Percentiles rank a stretch among this genome's conserved stretches.
Evolutionary conservation across 2,888 invertebrate genomes (phyloP).

Genomic region (Stramonita haemastoma): DNA sequence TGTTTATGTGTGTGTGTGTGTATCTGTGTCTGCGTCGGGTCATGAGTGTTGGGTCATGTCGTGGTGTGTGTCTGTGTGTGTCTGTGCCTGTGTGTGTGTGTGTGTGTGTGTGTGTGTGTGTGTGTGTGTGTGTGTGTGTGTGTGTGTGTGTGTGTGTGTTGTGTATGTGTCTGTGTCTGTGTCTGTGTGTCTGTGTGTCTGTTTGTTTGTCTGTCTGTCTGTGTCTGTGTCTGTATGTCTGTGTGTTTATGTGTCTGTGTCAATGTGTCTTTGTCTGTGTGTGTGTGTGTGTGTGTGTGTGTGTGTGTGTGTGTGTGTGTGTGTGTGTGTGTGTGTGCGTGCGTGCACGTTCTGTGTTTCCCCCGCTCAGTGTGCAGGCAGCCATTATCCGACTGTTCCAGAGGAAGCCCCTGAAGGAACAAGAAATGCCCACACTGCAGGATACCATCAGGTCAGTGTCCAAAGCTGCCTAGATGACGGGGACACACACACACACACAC

Average conservation of each 20-base stretch:
- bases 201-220: background rate
- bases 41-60: too few relatives aligned
- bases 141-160: background rate
- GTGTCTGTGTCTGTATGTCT: background rate
- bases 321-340: background rate
- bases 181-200: background rate
- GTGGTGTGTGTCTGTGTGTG: background rate
- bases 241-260: background rate
- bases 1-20: background rate
- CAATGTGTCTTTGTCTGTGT: background rate
- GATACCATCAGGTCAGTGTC: constrained; percentile 62
- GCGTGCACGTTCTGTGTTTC: background rate
- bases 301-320: background rate
- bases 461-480: too few relatives aligned
- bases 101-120: background rate
- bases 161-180: background rate
- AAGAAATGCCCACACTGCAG: constrained; percentile 63
- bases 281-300: background rate
- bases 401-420: constrained; percentile 64
- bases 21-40: background rate
- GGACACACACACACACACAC: background rate
- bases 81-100: background rate
- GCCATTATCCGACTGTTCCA: constrained; percentile 70
- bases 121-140: background rate
- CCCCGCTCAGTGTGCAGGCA: constrained; percentile 56